Evolutionary conservation across 2,113 vertebrate genomes (phyloP), one percentile per base, ranked within the genome.

Genomic region (Dicerorhinus sumatrensis): DNA sequence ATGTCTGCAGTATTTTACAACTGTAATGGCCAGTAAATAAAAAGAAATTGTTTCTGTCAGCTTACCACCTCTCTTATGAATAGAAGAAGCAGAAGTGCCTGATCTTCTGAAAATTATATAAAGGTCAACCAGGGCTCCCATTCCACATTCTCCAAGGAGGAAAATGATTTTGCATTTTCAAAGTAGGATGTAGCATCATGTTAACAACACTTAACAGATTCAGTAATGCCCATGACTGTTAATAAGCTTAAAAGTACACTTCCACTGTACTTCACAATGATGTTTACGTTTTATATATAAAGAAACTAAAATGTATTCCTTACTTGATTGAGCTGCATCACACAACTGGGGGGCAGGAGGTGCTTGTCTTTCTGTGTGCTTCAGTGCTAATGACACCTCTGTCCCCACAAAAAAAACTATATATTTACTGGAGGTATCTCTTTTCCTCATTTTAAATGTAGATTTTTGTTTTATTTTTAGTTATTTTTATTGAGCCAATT

Each of bases 1-100:
- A 33, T 39, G 63, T 75, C 96, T 95, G 85, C 89, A 39, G 76
- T 96, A 97, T 94, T 98, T 97, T 96, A 97, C 94, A 96, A 83
- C 96, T 39, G 31, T 56, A 96, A 96, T 96, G 89, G 94, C 65
- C 91, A 96, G 95, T 98, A 97, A 98, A 97, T 96, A 97, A 97
- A 96, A 98, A 92, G 51, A 96, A 98, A 97, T 69, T 75, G 89
- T 96, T 95, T 96, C 94, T 98, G 93, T 93, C 97, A 96, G 39
- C 75, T 96, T 80, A 95, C 73, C 14, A 83, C 91, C 63, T 75
- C 89, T 96, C 51, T 84, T 91, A 93, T 95, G 89, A 97, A 72
- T 62, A 46, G 93, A 82, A 94, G 51, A 86, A 76, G 65, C 16
- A 25, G 69, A 97, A 98, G 58, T 62, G 7, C 20, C 51, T 2